phyloP scores from a whole-genome alignment of 2,113 vertebrate genomes.

The Albula goreensis region DNA sequence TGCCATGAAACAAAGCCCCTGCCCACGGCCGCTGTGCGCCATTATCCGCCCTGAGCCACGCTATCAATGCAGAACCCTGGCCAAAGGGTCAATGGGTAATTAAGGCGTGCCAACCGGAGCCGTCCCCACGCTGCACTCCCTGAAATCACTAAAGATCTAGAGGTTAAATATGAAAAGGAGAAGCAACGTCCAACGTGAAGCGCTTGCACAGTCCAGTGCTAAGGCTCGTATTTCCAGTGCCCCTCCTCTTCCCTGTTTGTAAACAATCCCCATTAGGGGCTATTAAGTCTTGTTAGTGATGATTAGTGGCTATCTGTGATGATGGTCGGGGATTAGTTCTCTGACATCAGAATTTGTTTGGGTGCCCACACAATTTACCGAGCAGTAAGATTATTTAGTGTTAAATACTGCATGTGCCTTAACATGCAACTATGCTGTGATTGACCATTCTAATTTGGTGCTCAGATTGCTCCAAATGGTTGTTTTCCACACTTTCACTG shows the following conservation, averaged over 20 bases:
- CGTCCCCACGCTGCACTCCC: conserved; percentile 58
- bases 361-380: not conserved
- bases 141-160: conserved; percentile 60
- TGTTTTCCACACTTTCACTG: not conserved
- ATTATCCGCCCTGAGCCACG: conserved; percentile 54
- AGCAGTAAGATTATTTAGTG: not conserved
- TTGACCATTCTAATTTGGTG: not conserved
- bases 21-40: conserved; percentile 44
- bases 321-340: conserved; percentile 1
- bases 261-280: conserved; percentile 66
- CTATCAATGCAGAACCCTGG: conserved; percentile 68
- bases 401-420: not conserved
- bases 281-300: conserved; percentile 66
- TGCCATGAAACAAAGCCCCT: conserved; percentile 69
- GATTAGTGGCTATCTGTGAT: conserved; percentile 34
- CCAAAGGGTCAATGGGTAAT: conserved; percentile 77
- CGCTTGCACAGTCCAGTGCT: conserved; percentile 42
- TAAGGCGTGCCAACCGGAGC: conserved; percentile 74
- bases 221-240: conserved; percentile 55
- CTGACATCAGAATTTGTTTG: conserved; percentile 15
- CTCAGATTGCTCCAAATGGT: not conserved
- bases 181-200: conserved; percentile 39
- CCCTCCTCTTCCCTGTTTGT: conserved; percentile 49
- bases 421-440: not conserved
- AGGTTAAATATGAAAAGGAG: conserved; percentile 56